Evolutionary conservation across 2,113 vertebrate genomes (phyloP).

Genomic region (Blennius ocellaris): DNA sequence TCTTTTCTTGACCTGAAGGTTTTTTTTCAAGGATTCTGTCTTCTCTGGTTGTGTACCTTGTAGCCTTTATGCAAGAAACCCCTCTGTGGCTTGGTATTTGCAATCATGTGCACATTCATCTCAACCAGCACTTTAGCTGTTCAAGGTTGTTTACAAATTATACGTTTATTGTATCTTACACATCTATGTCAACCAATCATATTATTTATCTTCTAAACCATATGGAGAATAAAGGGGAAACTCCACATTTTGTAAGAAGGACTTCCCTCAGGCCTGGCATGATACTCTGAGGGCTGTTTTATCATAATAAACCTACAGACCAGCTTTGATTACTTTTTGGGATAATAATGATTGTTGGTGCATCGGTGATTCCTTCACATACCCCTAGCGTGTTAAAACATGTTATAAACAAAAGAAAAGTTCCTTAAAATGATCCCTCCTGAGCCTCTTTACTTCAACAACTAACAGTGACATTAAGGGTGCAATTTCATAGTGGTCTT

Average conservation of each 20-base stretch:
- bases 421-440: background rate
- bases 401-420: constrained; percentile 21
- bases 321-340: constrained; percentile 17
- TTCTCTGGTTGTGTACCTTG: constrained; percentile 12
- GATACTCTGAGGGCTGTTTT: constrained; percentile 37
- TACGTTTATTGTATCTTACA: background rate
- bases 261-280: constrained; percentile 18
- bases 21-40: constrained; percentile 11
- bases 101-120: too few relatives aligned
- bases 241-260: constrained; percentile 40
- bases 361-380: constrained; percentile 9
- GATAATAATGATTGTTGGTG: constrained; percentile 47
- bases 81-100: background rate
- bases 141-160: too few relatives aligned
- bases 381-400: constrained; percentile 20
- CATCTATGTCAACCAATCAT: constrained; percentile 26
- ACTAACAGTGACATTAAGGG: constrained; percentile 20
- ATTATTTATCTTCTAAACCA: constrained; percentile 51
- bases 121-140: too few relatives aligned
- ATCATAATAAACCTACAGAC: constrained; percentile 15
- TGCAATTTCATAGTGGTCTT: constrained; percentile 13
- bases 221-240: constrained; percentile 50
- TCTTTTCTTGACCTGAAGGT: constrained; percentile 16
- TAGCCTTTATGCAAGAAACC: background rate
- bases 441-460: constrained; percentile 12